Base-by-base conservation (phyloP, 64 coral and sea anemone species). In the Acropora tenuis region DNA sequence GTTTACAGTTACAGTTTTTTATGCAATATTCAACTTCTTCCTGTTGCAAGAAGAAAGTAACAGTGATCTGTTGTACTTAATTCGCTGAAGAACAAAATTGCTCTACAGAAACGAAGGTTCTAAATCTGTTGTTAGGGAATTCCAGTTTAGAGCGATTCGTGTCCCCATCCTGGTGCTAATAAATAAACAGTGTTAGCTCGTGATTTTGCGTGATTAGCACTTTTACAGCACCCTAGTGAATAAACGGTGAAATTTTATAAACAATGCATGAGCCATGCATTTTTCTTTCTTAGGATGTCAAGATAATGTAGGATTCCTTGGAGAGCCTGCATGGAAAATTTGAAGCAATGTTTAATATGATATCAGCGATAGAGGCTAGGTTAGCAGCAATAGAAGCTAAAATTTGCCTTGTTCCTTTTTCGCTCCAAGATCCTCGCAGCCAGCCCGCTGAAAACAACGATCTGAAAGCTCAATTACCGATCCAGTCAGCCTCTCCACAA, bases 301-400 rank as follows among this genome's bases (percentile, higher is more conserved):
- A 71, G 19, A 71, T 30, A 71, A 71, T 30, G 68, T 16, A 71
- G 19, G 68, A 71, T 71, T 71, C 11, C 4, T 16, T 71, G 68
- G 68, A 71, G 18, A 30, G 68, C 68, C 68, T 71, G 19, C 68
- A 71, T 71, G 19, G 19, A 30, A 71, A 71, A 71, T 5, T 17
- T 5, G 68, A 71, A 16, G 11, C 18, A n/a, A n/a, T 71, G 19
- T 71, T 71, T 17, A 71, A 30, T 71, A n/a, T 71, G 68, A 30
- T 71, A 17, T n/a, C 67, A 18, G 67, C 67, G 19, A 69, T 69
- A 5, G 67, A 69, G 19, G 67, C 19, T 69, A 69, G 3, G 17
- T 69, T 69, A 69, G 67, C 68, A 30, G 68, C 68, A 16, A 71
- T 71, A 71, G 68, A 71, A 71, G 68, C 68, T 71, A 17, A 17